Evolutionary conservation across 2,113 vertebrate genomes (phyloP).

Genomic region (Cyanoramphus novaezelandiae): DNA sequence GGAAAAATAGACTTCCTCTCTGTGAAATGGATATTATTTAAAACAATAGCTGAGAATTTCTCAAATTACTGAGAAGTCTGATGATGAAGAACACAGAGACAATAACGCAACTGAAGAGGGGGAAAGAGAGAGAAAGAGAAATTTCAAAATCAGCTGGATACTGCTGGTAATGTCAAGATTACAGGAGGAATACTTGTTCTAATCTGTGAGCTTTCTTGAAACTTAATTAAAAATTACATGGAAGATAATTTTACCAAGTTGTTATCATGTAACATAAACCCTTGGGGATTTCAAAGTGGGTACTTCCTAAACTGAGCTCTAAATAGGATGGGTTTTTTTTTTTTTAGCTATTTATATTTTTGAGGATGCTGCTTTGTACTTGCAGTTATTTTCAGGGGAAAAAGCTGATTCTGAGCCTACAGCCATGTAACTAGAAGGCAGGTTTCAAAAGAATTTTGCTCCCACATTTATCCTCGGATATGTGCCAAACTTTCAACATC

Average conservation of each 20-base stretch:
- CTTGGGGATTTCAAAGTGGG: not conserved
- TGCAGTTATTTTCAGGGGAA: not conserved
- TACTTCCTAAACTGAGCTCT: not conserved
- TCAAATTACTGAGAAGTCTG: not conserved
- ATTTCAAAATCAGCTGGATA: not conserved
- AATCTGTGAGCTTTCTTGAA: not conserved
- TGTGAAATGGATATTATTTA: slow-evolving; percentile 17
- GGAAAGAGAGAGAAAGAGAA: not conserved
- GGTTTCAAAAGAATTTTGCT: not conserved
- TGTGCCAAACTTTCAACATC: not conserved
- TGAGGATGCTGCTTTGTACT: not conserved
- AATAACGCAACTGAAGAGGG: not conserved
- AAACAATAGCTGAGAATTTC: slow-evolving; percentile 47
- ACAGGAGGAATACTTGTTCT: not conserved
- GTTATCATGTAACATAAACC: not conserved
- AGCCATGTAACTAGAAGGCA: not conserved
- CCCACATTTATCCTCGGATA: not conserved
- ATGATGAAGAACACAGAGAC: not conserved
- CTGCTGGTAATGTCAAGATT: not conserved
- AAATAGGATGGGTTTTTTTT: not conserved
- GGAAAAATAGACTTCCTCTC: slow-evolving; percentile 34
- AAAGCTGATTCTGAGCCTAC: not conserved
- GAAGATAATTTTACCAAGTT: not conserved
- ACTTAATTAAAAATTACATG: not conserved
- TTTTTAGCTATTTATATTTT: not conserved